These are phyloP conservation scores for Oligia latruncula DNA, from an alignment of 2,888 invertebrate species.

Conservation along the genomic window DNA sequence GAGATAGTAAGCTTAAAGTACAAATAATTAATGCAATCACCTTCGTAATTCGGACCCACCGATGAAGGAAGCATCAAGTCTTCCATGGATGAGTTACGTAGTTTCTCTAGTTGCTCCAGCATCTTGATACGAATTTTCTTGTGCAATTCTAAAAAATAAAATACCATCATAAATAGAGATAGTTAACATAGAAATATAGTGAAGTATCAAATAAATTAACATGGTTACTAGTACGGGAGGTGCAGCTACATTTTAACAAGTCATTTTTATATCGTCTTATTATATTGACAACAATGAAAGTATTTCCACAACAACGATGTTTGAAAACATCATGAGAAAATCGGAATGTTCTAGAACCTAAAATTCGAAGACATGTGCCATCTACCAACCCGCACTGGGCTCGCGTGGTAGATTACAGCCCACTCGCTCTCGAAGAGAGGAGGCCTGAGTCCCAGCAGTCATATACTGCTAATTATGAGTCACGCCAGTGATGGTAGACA, in stretches of 20 bases:
- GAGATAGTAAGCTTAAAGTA: neutral
- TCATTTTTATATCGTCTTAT: neutral
- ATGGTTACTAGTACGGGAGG: neutral
- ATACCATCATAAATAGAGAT: neutral
- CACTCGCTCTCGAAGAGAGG: too few relatives aligned
- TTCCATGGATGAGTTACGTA: too few relatives aligned
- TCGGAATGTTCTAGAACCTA: too few relatives aligned
- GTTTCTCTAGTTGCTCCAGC: too few relatives aligned
- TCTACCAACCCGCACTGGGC: neutral
- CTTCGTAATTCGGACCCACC: neutral
- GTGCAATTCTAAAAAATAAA: conserved; percentile 6
- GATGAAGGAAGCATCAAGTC: too few relatives aligned
- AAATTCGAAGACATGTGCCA: neutral
- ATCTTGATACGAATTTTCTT: neutral
- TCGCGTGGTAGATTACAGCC: neutral
- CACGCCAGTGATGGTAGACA: too few relatives aligned
- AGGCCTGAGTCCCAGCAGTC: neutral
- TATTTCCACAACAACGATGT: neutral
- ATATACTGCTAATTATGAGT: neutral
- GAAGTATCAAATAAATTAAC: neutral
- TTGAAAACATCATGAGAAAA: too few relatives aligned
- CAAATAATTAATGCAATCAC: neutral
- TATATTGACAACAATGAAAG: neutral
- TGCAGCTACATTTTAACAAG: neutral
- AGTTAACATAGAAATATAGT: neutral